phyloP scores from a whole-genome alignment of 2,888 invertebrate genomes.

The Bellardia pandia region DNA sequence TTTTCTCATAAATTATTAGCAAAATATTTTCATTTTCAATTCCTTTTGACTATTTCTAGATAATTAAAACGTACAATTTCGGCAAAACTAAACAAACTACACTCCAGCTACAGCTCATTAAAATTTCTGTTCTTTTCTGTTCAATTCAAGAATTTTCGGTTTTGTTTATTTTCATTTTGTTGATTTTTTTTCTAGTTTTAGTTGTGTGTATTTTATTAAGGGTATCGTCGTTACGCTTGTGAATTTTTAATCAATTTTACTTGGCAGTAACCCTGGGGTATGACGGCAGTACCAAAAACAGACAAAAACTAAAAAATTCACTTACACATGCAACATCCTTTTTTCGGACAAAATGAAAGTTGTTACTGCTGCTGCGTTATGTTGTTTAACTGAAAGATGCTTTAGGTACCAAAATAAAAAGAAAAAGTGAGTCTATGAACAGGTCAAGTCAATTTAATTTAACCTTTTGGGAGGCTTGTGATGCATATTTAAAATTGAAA shows the following conservation, averaged over 20 bases:
- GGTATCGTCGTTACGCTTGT: constrained; percentile 75
- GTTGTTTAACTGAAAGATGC: constrained; percentile 32
- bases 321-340: constrained; percentile 43
- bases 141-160: constrained; percentile 77
- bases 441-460: constrained; percentile 81
- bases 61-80: constrained; percentile 63
- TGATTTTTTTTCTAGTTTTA: constrained; percentile 56
- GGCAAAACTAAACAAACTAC: constrained; percentile 52
- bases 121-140: constrained; percentile 82
- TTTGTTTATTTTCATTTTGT: constrained; percentile 56
- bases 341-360: constrained; percentile 38
- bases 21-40: constrained; percentile 66
- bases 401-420: not conserved
- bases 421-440: constrained; percentile 63
- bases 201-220: constrained; percentile 51
- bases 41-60: constrained; percentile 60
- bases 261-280: constrained; percentile 71
- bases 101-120: constrained; percentile 77
- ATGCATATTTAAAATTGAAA: constrained; percentile 72
- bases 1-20: constrained; percentile 52
- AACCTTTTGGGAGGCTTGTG: constrained; percentile 75
- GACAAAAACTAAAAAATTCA: constrained; percentile 57
- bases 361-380: constrained; percentile 26
- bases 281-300: constrained; percentile 32
- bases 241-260: constrained; percentile 82